These are phyloP conservation scores for Andrena dorsata DNA, from an alignment of 2,888 invertebrate genomes.

Conservation along the genomic window DNA sequence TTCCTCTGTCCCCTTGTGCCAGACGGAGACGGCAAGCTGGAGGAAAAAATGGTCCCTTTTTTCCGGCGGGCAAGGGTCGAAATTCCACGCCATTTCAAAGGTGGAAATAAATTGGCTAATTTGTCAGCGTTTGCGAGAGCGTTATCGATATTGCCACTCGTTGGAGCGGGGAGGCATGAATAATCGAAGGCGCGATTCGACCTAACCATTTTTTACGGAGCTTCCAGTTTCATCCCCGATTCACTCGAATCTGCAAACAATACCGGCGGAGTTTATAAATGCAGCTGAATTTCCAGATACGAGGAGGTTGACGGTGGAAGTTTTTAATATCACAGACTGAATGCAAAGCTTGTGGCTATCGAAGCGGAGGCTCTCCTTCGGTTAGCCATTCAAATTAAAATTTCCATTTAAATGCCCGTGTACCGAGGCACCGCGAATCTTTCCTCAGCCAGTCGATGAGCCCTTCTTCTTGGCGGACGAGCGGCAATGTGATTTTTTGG, in stretches of 20 bases:
- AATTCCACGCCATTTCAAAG: slow-evolving; percentile 49
- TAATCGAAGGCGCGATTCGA: not conserved
- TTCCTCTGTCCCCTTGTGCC: slow-evolving; percentile 16
- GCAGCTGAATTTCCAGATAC: not conserved
- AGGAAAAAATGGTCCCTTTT: slow-evolving; percentile 28
- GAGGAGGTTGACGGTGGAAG: not conserved
- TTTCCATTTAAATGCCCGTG: slow-evolving; percentile 38
- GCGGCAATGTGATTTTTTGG: slow-evolving; percentile 78
- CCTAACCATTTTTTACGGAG: not conserved
- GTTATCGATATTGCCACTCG: not conserved
- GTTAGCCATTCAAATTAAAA: slow-evolving; percentile 56
- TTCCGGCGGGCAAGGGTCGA: slow-evolving; percentile 25
- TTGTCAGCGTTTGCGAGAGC: slow-evolving; percentile 42
- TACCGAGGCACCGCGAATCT: not conserved
- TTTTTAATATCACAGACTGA: not conserved
- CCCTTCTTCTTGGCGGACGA: slow-evolving; percentile 58
- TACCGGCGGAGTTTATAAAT: not conserved
- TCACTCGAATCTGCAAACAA: not conserved
- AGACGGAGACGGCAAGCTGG: not conserved
- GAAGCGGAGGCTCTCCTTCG: slow-evolving; percentile 34
- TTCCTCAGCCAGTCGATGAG: slow-evolving; percentile 36
- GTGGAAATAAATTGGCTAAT: slow-evolving; percentile 59
- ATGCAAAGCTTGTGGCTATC: not conserved
- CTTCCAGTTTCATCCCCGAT: not conserved
- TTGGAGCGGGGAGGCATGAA: not conserved